Conservation (phyloP, 2,797 vertebrate genomes). For the Melanogrammus aeglefinus region DNA sequence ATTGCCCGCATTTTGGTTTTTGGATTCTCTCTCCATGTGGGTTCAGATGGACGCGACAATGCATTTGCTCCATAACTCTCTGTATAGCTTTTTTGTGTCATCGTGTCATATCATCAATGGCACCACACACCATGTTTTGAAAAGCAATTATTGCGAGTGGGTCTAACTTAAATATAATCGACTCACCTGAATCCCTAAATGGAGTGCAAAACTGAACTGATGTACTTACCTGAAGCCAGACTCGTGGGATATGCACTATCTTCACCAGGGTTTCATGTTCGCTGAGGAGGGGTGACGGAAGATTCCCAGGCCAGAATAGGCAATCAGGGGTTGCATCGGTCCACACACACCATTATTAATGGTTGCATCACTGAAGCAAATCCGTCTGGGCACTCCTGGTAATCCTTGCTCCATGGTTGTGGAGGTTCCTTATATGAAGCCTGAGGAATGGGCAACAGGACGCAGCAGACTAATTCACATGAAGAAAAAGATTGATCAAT, state of each 20-base stretch:
- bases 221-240: not conserved
- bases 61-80: no score
- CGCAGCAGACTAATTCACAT: no score
- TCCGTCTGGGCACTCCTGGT: not conserved
- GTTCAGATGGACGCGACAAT: no score
- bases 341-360: not conserved
- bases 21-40: no score
- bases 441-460: no score
- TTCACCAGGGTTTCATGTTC: not conserved
- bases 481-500: not conserved
- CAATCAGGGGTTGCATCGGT: not conserved
- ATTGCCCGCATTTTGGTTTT: no score
- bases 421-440: not conserved
- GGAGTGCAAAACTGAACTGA: not conserved
- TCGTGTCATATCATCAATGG: not conserved
- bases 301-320: not conserved
- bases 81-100: not conserved
- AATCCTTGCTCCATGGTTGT: not conserved
- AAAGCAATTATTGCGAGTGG: not conserved
- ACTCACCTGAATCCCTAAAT: not conserved
- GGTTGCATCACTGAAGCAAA: not conserved
- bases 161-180: not conserved
- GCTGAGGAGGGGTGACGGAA: not conserved
- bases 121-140: not conserved
- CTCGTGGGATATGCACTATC: not conserved